Evolutionary conservation across 2,888 invertebrate species (phyloP).

Genomic region (Stenotaenia linearis): DNA sequence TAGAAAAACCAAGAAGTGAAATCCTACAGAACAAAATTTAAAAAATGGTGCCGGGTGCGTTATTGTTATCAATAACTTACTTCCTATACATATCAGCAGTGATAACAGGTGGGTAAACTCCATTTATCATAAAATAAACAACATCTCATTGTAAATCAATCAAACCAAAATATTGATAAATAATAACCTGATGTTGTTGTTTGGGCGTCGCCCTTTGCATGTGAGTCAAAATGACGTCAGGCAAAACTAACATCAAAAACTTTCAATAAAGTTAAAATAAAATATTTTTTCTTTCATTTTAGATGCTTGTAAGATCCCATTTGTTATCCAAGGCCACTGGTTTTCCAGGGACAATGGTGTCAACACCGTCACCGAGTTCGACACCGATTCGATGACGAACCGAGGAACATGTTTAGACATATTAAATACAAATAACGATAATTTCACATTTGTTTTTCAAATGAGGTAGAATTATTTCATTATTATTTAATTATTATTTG

Average conservation of each 20-base stretch:
- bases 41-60: not conserved
- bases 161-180: too few species aligned
- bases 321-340: conserved; percentile 77
- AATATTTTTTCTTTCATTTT: not conserved
- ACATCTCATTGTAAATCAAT: too few species aligned
- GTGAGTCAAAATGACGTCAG: not conserved
- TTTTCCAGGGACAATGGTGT: conserved; percentile 83
- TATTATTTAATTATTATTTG: not conserved
- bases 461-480: conserved; percentile 48
- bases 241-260: not conserved
- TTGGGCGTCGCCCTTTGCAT: not conserved
- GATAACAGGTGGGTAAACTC: not conserved
- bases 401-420: conserved; percentile 58
- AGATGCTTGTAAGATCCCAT: conserved; percentile 62
- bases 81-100: not conserved
- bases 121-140: too few species aligned
- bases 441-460: conserved; percentile 75
- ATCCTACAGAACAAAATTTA: too few species aligned
- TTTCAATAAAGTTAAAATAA: not conserved
- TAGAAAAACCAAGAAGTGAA: too few species aligned
- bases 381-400: conserved; percentile 69
- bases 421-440: conserved; percentile 43
- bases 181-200: too few species aligned
- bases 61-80: not conserved
- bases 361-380: conserved; percentile 69